Evolutionary conservation across 1,140 invertebrate genomes (phyloP).

Genomic region (Triops longicaudatus): DNA sequence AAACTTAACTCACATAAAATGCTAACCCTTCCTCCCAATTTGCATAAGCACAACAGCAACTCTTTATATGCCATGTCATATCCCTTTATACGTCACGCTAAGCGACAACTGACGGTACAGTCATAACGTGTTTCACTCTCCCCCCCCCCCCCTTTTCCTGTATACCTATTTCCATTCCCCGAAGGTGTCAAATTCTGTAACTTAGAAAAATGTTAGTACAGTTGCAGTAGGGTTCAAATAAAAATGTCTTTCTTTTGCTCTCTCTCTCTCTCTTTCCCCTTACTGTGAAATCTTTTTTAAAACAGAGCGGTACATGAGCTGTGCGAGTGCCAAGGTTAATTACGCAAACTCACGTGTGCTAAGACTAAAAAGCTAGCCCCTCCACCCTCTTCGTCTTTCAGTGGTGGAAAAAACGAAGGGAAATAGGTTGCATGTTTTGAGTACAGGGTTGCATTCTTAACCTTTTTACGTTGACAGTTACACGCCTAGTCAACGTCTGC

Average conservation of each 20-base stretch:
- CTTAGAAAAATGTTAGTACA: background rate
- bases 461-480: background rate
- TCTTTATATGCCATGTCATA: background rate
- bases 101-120: background rate
- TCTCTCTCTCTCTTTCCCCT: background rate
- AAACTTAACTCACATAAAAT: background rate
- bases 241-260: background rate
- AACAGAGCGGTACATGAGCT: background rate
- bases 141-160: background rate
- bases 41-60: background rate
- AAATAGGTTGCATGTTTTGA: background rate
- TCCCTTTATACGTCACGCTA: background rate
- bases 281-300: background rate
- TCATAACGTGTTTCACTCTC: background rate
- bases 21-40: background rate
- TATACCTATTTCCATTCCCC: background rate
- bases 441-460: background rate
- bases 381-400: background rate
- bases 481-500: conserved; percentile 10
- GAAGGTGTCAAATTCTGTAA: background rate
- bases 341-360: background rate
- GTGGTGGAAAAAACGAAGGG: background rate
- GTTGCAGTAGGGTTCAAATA: background rate
- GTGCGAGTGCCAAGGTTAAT: background rate
- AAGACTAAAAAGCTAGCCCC: background rate